phyloP scores from a whole-genome alignment of 2,888 invertebrate genomes.

The Eupithecia insigniata region DNA sequence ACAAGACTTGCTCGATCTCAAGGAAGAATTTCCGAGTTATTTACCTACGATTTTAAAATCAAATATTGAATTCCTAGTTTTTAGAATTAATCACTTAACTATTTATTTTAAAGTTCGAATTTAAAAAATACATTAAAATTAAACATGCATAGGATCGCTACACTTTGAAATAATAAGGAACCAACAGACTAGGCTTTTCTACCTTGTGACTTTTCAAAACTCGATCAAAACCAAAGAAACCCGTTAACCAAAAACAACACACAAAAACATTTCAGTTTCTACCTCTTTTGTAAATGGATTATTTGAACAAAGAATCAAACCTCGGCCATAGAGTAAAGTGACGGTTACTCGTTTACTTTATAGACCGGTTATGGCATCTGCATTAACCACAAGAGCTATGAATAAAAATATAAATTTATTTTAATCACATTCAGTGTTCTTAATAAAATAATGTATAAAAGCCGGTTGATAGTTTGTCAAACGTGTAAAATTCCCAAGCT shows the following conservation, averaged over 20 bases:
- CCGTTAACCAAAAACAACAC: constrained; percentile 14
- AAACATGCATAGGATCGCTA: not conserved
- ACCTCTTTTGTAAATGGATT: constrained; percentile 62
- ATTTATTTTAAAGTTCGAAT: not conserved
- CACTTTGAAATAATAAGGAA: not conserved
- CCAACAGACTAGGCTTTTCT: not conserved
- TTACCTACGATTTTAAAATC: not conserved
- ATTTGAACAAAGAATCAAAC: constrained; percentile 68
- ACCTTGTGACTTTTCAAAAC: not conserved
- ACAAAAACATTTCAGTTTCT: constrained; percentile 50
- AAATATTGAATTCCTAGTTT: not conserved
- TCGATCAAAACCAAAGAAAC: not conserved
- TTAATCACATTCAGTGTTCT: not conserved
- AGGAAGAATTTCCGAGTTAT: not conserved
- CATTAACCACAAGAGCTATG: constrained; percentile 37
- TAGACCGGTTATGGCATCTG: constrained; percentile 47
- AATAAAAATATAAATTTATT: not conserved
- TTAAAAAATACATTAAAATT: not conserved
- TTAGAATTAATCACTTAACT: not conserved
- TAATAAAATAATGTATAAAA: not conserved
- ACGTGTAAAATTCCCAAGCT: not conserved
- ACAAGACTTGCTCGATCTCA: not conserved
- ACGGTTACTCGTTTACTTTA: constrained; percentile 41
- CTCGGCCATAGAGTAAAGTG: constrained; percentile 62
- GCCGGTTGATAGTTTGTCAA: not conserved